A percentile compares a stretch with the other conserved stretches of the same genome.
Conservation (phyloP, 1,140 invertebrate species). For the Pseudomyrmex gracilis region DNA sequence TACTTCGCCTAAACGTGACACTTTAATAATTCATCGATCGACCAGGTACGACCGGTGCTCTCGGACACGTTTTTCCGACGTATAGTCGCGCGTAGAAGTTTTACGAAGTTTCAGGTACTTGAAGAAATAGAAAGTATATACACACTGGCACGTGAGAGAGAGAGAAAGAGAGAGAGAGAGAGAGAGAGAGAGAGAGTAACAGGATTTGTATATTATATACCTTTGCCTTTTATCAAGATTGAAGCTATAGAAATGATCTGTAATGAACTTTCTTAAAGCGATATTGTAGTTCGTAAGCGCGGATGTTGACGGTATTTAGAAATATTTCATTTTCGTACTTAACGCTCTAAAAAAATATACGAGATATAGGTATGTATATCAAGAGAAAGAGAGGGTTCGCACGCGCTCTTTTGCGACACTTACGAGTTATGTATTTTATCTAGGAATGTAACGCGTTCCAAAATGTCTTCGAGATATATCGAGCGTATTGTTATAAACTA, state of each 20-base stretch:
- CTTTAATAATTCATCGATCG: conserved; percentile 24
- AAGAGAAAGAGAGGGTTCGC: too few species aligned
- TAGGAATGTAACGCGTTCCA: not conserved
- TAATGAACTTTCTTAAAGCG: not conserved
- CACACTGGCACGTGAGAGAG: not conserved
- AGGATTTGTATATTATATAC: not conserved
- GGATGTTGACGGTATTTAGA: not conserved
- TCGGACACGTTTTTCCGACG: not conserved
- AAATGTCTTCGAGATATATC: conserved; percentile 5
- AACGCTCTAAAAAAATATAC: not conserved
- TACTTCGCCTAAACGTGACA: not conserved
- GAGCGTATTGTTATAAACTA: not conserved
- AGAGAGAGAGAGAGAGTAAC: not conserved
- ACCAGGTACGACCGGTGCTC: not conserved
- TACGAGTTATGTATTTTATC: conserved; percentile 7
- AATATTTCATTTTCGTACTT: conserved; percentile 7
- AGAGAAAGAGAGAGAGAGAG: not conserved
- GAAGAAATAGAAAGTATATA: conserved; percentile 9
- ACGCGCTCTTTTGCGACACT: not conserved
- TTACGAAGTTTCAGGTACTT: conserved; percentile 23
- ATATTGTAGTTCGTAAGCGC: conserved; percentile 19
- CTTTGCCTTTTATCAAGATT: conserved; percentile 18
- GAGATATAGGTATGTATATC: not conserved
- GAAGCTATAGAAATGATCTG: not conserved
- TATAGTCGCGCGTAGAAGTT: conserved; percentile 14